Evolutionary conservation across 2,113 vertebrate species (phyloP), one percentile per base, ranked within the genome.

Genomic region (Meles meles): DNA sequence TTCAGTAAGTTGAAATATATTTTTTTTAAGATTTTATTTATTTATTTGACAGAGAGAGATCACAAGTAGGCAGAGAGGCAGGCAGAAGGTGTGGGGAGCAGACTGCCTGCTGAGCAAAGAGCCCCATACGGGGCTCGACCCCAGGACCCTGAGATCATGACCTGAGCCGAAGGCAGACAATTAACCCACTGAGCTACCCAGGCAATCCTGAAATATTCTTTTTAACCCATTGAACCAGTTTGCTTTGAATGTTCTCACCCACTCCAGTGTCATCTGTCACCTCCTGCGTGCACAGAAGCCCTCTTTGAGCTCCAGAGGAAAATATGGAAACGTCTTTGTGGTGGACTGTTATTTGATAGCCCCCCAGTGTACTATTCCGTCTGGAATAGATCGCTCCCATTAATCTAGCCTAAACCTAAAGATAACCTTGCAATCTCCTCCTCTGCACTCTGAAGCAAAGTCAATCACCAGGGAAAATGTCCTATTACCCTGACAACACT

Each of bases 1-100:
- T 39, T 39, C 76, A 61, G 96, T 91, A 89, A 83, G 47, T 90
- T 90, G 34, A 86, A 98, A 96, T 95, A 97, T 86, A 94, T 52
- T 52, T 52, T 52, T 52, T 52, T 52, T 52, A 52, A 52, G 14
- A 52, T 17, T 52, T 52, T 52, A 52, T 52, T 17, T 52, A 52
- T 52, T 52, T 52, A 17, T 52, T 52, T 52, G 15, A 52, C 49
- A 52, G 14, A 52, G 4, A 52, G 15, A 52, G 49, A 52, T 52
- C 49, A 52, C 49, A 17, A 52, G 49, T 52, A 52, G 49, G 49
- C 49, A 52, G 49, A 52, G 15, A 52, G 49, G 49, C 49, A 52
- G 15, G 49, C 49, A 52, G 49, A 52, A 9, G 49, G 49, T 5
- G 5, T 1, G 15, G 49, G 49, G 15, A 52, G 49, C 14, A 52